Conservation (phyloP, 2,797 vertebrate genomes). For the Mionectes olivaceus region DNA sequence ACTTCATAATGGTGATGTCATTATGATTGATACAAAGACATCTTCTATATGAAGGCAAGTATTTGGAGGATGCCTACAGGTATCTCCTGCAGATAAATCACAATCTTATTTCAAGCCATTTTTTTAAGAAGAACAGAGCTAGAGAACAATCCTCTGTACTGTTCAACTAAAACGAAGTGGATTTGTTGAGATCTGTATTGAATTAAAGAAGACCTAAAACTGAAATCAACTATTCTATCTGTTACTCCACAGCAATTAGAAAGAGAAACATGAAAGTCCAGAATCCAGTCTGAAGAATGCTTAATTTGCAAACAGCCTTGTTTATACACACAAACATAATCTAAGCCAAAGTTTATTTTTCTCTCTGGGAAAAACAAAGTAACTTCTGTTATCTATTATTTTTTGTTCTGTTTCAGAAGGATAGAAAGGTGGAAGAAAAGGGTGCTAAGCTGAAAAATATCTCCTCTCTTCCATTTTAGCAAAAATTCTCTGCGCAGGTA, state of each 20-base stretch:
- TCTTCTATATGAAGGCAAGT: neutral
- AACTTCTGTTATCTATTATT: neutral
- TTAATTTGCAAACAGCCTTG: neutral
- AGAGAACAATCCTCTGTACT: neutral
- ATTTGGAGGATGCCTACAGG: conserved; percentile 20
- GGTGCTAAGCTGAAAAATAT: neutral
- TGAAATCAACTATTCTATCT: neutral
- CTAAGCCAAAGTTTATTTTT: neutral
- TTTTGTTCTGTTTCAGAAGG: neutral
- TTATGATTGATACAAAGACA: conserved; percentile 17
- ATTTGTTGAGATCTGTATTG: neutral
- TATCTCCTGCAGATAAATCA: conserved; percentile 33
- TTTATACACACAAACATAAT: neutral
- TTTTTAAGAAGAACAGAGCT: neutral
- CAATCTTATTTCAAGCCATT: conserved; percentile 1
- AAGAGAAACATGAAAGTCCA: neutral
- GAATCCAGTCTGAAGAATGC: neutral
- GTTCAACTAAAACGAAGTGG: neutral
- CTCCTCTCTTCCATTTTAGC: neutral
- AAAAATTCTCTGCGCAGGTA: neutral
- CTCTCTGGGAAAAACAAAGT: neutral
- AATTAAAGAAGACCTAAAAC: neutral
- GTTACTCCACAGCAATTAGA: neutral
- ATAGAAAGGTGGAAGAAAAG: neutral
- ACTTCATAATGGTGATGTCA: conserved; percentile 12